phyloP scores from a whole-genome alignment of 2,797 vertebrate genomes.

The Odontamblyopus lacepedii region DNA sequence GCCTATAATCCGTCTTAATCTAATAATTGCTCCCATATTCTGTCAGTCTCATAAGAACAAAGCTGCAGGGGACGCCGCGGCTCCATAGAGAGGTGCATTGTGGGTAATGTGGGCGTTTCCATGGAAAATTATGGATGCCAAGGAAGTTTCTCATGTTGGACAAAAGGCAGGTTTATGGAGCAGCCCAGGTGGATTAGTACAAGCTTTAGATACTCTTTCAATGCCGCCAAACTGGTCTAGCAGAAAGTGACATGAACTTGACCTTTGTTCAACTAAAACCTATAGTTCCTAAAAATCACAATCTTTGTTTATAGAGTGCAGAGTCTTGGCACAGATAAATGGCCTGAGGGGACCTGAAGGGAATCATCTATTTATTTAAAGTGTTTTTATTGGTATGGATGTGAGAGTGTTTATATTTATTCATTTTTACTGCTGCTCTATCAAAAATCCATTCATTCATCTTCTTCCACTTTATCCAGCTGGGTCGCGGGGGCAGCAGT shows the following conservation, averaged over 20 bases:
- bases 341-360: no score
- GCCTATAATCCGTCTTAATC: constrained; percentile 63
- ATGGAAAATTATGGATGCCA: constrained; percentile 33
- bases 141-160: constrained; percentile 22
- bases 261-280: not conserved
- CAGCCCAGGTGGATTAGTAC: constrained; percentile 1
- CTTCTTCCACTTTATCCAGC: no score
- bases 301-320: not conserved
- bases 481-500: no score
- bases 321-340: not conserved
- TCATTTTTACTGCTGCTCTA: no score
- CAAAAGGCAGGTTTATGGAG: constrained; percentile 7
- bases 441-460: no score
- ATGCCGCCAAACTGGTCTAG: not conserved
- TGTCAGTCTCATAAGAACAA: constrained; percentile 42
- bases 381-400: no score
- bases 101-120: constrained; percentile 53
- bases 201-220: not conserved
- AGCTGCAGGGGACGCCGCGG: constrained; percentile 56
- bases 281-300: not conserved
- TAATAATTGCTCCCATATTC: constrained; percentile 70
- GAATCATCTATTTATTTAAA: no score
- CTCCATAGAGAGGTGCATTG: constrained; percentile 48
- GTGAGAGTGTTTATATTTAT: no score
- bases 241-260: not conserved